Evolutionary conservation across 1,140 invertebrate genomes (phyloP), one percentile per base, ranked within the genome.

Genomic region (Macrocentrus cingulum): DNA sequence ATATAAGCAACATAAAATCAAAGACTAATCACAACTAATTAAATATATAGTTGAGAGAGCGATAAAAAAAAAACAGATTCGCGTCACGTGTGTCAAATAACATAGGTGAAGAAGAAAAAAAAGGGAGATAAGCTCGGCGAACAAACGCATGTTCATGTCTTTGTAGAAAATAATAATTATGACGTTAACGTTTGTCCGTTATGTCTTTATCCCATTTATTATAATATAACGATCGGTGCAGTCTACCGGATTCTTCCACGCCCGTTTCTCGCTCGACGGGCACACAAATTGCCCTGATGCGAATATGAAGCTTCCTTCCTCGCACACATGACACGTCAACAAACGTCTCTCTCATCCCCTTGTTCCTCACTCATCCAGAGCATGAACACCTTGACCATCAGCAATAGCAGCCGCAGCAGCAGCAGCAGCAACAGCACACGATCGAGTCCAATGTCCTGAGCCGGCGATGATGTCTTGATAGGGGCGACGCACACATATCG

Each of bases 401-500:
- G 48, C 25, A 56, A 46, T n/a, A n/a, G n/a, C n/a, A n/a, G n/a
- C n/a, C 9, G 19, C 42, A 32, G 11, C 42, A 45, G 45, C n/a
- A n/a, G n/a, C n/a, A n/a, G n/a, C n/a, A n/a, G n/a, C n/a, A n/a
- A 42, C 42, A 23, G 32, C 19, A 55, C 19, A 32, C 13, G 20
- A 1, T 25, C n/a, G n/a, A n/a, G 42, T 25, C 7, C 53, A 56
- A 63, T 65, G 58, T 61, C 58, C 49, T 49, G 57, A 36, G 11
- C 36, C 11, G 51, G 59, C 60, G 65, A 68, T 76, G 71, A 76
- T 73, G 71, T 74, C 71, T 73, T 72, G 72, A 74, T 73, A 71
- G 13, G 36, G 15, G 3, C 34, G 9, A 29, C n/a, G n/a, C n/a
- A n/a, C 53, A 50, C 55, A 67, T 68, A 66, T 61, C 63, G 65